A percentile compares a stretch with the other conserved stretches of the same genome.
phyloP scores from a whole-genome alignment of 1,140 invertebrate genomes.

The Anadara kagoshimensis region DNA sequence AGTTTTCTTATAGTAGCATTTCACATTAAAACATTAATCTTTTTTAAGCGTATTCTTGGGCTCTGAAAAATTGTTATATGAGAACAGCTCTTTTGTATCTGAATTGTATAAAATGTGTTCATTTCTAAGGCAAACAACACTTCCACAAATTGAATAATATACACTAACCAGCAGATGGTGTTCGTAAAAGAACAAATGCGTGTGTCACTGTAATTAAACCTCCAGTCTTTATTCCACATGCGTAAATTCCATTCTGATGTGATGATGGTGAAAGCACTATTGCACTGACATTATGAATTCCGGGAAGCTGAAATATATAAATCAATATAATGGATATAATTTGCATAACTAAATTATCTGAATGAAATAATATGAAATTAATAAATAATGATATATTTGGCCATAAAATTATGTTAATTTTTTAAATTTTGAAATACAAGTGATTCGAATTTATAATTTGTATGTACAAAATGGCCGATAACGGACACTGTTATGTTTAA shows the following conservation, averaged over 20 bases:
- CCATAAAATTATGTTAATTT: not conserved
- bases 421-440: not conserved
- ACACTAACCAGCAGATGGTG: too few relatives aligned
- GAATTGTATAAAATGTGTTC: too few relatives aligned
- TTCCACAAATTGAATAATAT: too few relatives aligned
- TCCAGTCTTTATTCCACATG: not conserved
- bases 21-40: too few relatives aligned
- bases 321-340: not conserved
- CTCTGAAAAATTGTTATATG: too few relatives aligned
- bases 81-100: too few relatives aligned
- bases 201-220: not conserved
- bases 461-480: not conserved
- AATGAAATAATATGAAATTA: too few relatives aligned
- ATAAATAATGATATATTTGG: not conserved
- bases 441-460: not conserved
- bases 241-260: not conserved
- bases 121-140: too few relatives aligned
- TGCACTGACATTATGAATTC: not conserved
- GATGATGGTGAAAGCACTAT: not conserved
- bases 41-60: too few relatives aligned
- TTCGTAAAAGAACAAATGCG: not conserved
- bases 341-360: not conserved
- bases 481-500: not conserved
- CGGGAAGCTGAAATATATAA: conserved; percentile 6
- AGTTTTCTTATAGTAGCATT: too few relatives aligned